A percentile compares a stretch with the other conserved stretches of the same genome.
These are phyloP conservation scores for Diplodus puntazzo DNA, from an alignment of 2,797 vertebrate species.

Conservation along the genomic window DNA sequence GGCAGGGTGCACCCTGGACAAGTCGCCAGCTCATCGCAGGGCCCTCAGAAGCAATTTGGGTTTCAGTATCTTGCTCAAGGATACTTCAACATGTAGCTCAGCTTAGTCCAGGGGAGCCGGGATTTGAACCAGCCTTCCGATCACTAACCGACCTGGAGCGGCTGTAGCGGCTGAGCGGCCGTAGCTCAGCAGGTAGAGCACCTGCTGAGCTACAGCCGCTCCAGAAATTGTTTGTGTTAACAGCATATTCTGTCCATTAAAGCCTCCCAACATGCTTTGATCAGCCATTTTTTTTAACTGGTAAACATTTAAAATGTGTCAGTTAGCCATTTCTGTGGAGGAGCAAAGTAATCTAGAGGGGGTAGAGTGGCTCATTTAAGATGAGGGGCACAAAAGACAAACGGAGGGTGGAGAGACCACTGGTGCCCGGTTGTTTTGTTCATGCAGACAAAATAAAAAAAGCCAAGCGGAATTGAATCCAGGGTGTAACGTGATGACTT, in stretches of 20 bases:
- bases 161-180: too few species aligned
- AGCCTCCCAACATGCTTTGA: conserved; percentile 23
- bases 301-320: conserved; percentile 51
- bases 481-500: conserved; percentile 27
- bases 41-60: too few species aligned
- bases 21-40: too few species aligned
- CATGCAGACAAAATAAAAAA: conserved; percentile 46
- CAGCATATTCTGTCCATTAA: conserved; percentile 23
- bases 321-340: conserved; percentile 38
- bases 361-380: conserved; percentile 37
- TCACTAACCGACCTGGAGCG: too few species aligned
- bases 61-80: too few species aligned
- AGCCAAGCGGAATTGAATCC: conserved; percentile 39
- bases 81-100: too few species aligned
- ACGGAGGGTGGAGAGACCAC: conserved; percentile 55
- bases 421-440: conserved; percentile 34
- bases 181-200: too few species aligned
- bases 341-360: conserved; percentile 15
- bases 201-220: too few species aligned
- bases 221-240: conserved; percentile 7
- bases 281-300: conserved; percentile 17
- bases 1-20: too few species aligned
- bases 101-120: too few species aligned
- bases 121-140: too few species aligned
- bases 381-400: conserved; percentile 31